Evolutionary conservation across 2,113 vertebrate genomes (phyloP).

Genomic region (Gasterosteus aculeatus): DNA sequence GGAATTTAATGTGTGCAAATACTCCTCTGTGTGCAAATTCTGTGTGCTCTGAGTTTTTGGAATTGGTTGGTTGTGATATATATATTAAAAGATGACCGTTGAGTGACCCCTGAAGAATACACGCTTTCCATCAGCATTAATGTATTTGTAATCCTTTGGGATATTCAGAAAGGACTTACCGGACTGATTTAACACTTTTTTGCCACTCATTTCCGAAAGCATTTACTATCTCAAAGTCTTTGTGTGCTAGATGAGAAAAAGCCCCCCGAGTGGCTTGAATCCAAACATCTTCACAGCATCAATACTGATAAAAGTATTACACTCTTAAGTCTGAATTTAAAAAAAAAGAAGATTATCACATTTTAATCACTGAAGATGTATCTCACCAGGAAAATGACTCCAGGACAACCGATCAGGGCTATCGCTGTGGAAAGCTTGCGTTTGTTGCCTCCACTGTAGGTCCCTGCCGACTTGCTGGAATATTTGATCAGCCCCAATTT

Average conservation of each 20-base stretch:
- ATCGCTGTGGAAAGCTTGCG: conserved; percentile 98
- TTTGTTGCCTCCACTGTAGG: conserved; percentile 96
- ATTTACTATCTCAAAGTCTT: not conserved
- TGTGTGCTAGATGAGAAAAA: conserved; percentile 14
- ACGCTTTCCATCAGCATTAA: conserved; percentile 25
- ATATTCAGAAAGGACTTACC: conserved; percentile 38
- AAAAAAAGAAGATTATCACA: not conserved
- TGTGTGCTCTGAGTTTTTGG: conserved; percentile 47
- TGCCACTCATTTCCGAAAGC: not conserved
- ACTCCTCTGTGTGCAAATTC: conserved; percentile 29
- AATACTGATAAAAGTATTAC: conserved; percentile 42
- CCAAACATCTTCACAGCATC: conserved; percentile 32
- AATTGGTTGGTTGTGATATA: conserved; percentile 6
- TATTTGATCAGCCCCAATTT: conserved; percentile 94
- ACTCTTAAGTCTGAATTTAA: conserved; percentile 17
- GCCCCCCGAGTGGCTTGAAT: conserved; percentile 4
- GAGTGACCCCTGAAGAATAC: conserved; percentile 31
- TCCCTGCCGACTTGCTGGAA: conserved; percentile 89
- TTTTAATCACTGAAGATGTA: conserved; percentile 7
- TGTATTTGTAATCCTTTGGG: conserved; percentile 49
- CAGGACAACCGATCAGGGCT: conserved; percentile 93
- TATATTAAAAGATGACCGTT: conserved; percentile 40
- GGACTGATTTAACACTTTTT: conserved; percentile 28
- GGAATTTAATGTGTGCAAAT: conserved; percentile 62
- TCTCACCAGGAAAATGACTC: conserved; percentile 94